Conservation (phyloP, 1,140 invertebrate species). For the Monomorium pharaonis region DNA sequence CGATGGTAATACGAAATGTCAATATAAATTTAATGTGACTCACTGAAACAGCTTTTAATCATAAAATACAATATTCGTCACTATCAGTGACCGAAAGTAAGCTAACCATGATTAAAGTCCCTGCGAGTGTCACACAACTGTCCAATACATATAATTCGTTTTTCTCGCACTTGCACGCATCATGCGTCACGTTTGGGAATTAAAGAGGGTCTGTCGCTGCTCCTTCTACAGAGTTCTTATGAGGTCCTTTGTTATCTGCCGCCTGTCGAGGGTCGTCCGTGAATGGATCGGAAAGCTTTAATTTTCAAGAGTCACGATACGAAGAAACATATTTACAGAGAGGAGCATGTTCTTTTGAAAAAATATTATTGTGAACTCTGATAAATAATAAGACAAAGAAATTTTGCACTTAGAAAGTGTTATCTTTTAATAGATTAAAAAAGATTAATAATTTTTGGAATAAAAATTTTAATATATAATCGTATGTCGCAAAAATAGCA, state of each 20-base stretch:
- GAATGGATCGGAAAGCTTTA: constrained; percentile 26
- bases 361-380: no score
- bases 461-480: constrained; percentile 7
- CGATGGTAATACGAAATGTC: background rate
- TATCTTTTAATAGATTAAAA: no score
- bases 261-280: constrained; percentile 21
- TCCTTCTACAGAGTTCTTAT: constrained; percentile 35
- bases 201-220: constrained; percentile 35
- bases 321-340: background rate
- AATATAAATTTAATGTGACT: background rate
- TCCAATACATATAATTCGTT: constrained; percentile 13
- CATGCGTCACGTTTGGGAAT: constrained; percentile 18
- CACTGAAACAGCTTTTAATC: background rate
- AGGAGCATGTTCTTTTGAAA: background rate
- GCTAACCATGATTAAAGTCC: background rate
- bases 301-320: constrained; percentile 42
- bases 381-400: background rate
- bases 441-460: background rate
- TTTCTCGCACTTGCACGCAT: constrained; percentile 33
- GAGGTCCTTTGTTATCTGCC: constrained; percentile 47
- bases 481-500: background rate
- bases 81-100: background rate
- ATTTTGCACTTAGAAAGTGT: background rate
- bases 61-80: background rate
- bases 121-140: background rate